phyloP scores from a whole-genome alignment of 2,888 invertebrate genomes.

The Parasteatoda lunata region DNA sequence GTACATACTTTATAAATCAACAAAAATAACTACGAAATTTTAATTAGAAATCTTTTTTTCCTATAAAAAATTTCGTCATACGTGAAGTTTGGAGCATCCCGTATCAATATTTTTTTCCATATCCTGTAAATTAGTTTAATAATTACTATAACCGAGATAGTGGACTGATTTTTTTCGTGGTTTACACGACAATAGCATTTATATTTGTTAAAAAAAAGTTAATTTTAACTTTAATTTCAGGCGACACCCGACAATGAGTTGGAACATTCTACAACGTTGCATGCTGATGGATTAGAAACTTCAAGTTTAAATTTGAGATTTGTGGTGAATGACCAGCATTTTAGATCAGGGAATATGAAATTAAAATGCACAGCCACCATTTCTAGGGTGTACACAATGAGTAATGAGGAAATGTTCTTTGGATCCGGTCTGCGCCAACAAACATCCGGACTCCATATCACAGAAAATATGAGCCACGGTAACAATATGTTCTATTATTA shows the following conservation, averaged over 20 bases:
- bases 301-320: conserved; percentile 69
- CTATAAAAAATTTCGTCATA: too few relatives aligned
- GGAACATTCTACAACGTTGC: conserved; percentile 68
- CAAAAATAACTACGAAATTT: too few relatives aligned
- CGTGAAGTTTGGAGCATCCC: too few relatives aligned
- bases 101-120: too few relatives aligned
- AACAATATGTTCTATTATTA: not conserved
- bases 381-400: conserved; percentile 67
- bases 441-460: conserved; percentile 60
- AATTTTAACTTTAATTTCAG: conserved; percentile 4
- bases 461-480: conserved; percentile 68
- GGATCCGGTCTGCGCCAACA: conserved; percentile 61
- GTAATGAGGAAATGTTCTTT: conserved; percentile 68
- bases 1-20: too few relatives aligned
- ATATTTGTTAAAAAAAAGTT: too few relatives aligned
- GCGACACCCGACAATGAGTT: conserved; percentile 63
- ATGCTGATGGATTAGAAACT: conserved; percentile 69
- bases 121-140: too few relatives aligned
- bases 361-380: conserved; percentile 69
- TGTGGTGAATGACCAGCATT: conserved; percentile 64
- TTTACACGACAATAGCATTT: too few relatives aligned
- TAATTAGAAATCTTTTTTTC: too few relatives aligned
- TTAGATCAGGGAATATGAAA: conserved; percentile 66
- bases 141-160: too few relatives aligned
- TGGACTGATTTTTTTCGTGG: too few relatives aligned